Base-by-base conservation (phyloP, 2,797 vertebrate species). In the Gambelia wislizenii region DNA sequence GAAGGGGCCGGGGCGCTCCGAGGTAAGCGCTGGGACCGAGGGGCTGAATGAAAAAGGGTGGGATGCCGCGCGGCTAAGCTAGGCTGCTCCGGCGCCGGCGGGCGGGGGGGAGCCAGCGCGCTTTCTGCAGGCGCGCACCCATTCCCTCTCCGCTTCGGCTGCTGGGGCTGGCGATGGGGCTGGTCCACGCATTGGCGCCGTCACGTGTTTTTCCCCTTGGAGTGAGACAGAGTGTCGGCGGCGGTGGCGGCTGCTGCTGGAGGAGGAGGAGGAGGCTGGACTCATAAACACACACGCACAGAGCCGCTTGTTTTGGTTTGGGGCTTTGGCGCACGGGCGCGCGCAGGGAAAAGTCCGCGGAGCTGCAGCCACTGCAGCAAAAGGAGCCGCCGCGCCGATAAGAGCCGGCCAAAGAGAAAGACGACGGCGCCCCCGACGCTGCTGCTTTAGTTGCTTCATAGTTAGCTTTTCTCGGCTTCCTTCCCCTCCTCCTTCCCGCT, bases 161-260 rank as follows among this genome's bases (percentile, higher is more conserved):
- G 93, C 69, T 39, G 75, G 52, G 74, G 59, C 77, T 74, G 56
- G 84, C 67, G 89, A 44, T 86, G 84, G 84, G 94, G 94, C 90
- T 94, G 95, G 94, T 95, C 93, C 94, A 84, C 83, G 93, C 94
- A 88, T 82, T 79, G 96, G 91, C 94, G 94, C 94, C 95, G 94
- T 98, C 97, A 98, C 97, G 97, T 98, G 98, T 90, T 94, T 94
- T 92, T 94, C 96, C 94, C 90, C 95, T 96, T 77, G 39, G 96
- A 95, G 96, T 77, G 95, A 96, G 96, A 96, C 96, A 74, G 94
- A 96, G 92, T 90, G 90, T 83, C 93, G 91, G 94, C 84, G 76
- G 84, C 87, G 74, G 92, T 95, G 92, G 93, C 93, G 95, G 95
- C 94, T 22, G 14, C 5, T 90, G 92, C 87, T 87, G 70, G 70